Conservation (phyloP, 2,888 invertebrate species). For the Tipula unca region DNA sequence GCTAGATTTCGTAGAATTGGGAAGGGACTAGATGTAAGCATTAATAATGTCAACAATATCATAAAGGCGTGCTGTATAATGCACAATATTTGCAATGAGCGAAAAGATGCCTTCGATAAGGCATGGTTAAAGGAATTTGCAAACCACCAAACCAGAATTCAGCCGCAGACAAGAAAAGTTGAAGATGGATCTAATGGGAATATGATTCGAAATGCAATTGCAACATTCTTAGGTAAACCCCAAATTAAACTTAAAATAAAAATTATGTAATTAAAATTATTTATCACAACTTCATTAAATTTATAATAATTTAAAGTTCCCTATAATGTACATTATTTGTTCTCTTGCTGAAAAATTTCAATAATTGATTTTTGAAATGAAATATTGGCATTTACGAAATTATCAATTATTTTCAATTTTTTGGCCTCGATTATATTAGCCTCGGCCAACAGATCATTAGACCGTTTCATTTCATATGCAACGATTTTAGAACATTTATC, state of each 20-base stretch:
- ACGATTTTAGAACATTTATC: neutral
- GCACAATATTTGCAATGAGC: neutral
- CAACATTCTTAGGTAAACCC: neutral
- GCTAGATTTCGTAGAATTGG: neutral
- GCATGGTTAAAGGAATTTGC: neutral
- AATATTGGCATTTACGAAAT: neutral
- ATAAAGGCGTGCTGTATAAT: neutral
- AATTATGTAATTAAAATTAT: neutral
- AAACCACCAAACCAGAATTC: neutral
- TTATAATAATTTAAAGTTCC: too few relatives aligned
- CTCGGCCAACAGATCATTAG: neutral
- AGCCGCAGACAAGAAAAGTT: neutral
- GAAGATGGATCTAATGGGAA: neutral
- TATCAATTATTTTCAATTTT: neutral
- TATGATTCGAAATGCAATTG: neutral
- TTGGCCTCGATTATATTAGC: neutral
- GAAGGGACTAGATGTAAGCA: neutral
- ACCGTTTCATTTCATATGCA: neutral
- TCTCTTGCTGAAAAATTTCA: neutral
- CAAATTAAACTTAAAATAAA: too few relatives aligned
- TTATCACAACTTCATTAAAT: neutral
- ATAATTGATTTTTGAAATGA: neutral
- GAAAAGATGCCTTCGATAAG: neutral
- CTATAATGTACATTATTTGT: neutral
- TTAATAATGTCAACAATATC: neutral